Evolutionary conservation across 2,888 invertebrate species (phyloP), one percentile per base, ranked within the genome.

Genomic region (Alentia gelatinosa): DNA sequence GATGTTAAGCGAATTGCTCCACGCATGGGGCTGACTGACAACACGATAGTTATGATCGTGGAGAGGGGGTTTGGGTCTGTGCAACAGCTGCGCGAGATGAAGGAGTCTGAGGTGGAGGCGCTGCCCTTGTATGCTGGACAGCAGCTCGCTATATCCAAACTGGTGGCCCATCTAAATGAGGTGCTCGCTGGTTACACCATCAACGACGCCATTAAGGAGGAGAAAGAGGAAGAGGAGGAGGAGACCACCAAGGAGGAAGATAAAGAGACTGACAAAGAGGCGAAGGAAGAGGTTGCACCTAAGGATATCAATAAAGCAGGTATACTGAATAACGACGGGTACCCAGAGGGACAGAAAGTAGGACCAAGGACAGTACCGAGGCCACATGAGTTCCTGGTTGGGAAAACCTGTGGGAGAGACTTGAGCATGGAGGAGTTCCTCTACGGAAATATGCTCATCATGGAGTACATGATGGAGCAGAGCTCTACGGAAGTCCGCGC

Each of bases 381-480:
- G 23, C 86, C 86, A 1, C 86, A 86, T 30, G 86, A 86, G 86
- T 86, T 86, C 86, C 3, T 86, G 47, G 86, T 86, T 4, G 86
- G 86, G 1, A 86, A 86, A 33, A 47, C 86, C 7, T 30, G 86
- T 42, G 86, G 86, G 4, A 86, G 50, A 7, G 86, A 86, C 1
- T 33, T 86, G 30, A 33, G 5, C 30, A 42, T 47, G 86, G 86
- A 86, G 30, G 86, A 86, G 50, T 86, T 86, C 30, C 42, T 86
- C 3, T 86, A 86, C n/a, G 86, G 86, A 0, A 86, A 86, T 23
- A 30, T 86, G 19, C 42, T 86, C 30, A 86, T 86, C 23, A 47
- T 86, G 86, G 86, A 86, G 35, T 86, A 47, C 42, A 86, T 86
- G 86, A 50, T 86, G 47, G 86, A 86, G 35, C 86, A 86, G 86